Base-by-base conservation (phyloP, 2,797 vertebrate genomes). In the Hippoglossus hippoglossus region DNA sequence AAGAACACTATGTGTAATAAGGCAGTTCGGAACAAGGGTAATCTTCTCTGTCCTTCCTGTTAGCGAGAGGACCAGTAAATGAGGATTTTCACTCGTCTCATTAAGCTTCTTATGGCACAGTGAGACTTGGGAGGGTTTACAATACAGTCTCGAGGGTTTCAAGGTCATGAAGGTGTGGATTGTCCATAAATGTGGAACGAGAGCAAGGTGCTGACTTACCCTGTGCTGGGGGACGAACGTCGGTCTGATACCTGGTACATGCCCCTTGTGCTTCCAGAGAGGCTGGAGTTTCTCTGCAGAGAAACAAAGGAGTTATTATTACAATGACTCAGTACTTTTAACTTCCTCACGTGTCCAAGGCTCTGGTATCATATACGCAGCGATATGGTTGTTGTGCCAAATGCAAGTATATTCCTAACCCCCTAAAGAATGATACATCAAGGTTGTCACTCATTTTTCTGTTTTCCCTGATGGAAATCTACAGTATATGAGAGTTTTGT, bases 221-320 rank as follows among this genome's bases (percentile, higher is more conserved):
- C 94, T 28, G 94, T 95, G 88, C 94, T 95, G 69, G 95, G 94
- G 8, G 94, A 95, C 4, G 95, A 95, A 4, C 93, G 94, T 31
- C 94, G 89, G 10, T 95, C 95, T 0, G 95, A 95, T 59, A 95
- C 94, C 80, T 94, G 94, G 91, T 95, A 94, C 93, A 95, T 93
- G 36, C 95, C 95, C 62, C 95, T 91, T 6, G 94, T 95, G 71
- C 90, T 91, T 9, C 94, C 94, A 26, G 94, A 95, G 76, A 94
- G 78, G 80, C 94, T 94, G 73, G 93, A 93, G 89, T 94, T 94
- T 84, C 95, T 95, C 94, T 96, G 87, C 5, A 72, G 53, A 75
- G 31, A 83, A 8, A 72, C 39, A 67, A 58, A 69, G 10, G 58
- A 18, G 18, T 8, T 12, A 47, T 47, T 1, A 47, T 47, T 5